Evolutionary conservation across 2,113 vertebrate genomes (phyloP).

Genomic region (Lepus europaeus): DNA sequence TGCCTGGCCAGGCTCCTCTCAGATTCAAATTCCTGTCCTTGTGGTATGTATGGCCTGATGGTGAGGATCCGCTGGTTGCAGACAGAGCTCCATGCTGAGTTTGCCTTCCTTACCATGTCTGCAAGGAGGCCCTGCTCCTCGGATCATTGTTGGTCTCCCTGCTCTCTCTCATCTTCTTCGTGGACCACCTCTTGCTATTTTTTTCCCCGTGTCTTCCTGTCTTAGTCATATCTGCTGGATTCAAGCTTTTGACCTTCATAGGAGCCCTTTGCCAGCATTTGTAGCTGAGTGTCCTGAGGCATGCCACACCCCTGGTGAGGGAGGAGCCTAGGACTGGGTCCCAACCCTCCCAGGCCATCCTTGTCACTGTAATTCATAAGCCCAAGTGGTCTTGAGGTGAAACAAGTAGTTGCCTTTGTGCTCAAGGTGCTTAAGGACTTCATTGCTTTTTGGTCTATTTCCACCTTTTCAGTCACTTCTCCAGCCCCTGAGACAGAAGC

Average conservation of each 20-base stretch:
- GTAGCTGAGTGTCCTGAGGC: neutral
- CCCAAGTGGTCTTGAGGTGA: neutral
- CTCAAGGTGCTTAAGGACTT: constrained; percentile 23
- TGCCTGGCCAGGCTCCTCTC: neutral
- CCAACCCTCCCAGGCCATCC: neutral
- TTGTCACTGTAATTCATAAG: neutral
- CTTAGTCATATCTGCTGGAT: neutral
- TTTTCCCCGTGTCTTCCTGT: neutral
- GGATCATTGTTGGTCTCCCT: neutral
- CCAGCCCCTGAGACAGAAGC: neutral
- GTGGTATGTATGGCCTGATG: neutral
- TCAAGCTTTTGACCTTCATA: neutral
- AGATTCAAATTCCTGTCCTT: neutral
- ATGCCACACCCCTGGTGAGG: neutral
- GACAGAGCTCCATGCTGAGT: neutral
- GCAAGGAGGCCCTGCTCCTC: neutral
- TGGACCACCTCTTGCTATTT: neutral
- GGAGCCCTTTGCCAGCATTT: neutral
- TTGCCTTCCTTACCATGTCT: neutral
- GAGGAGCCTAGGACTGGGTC: neutral
- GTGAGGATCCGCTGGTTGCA: neutral
- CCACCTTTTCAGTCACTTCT: neutral
- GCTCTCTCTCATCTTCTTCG: neutral
- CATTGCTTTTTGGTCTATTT: neutral
- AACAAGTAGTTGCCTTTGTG: neutral